Conservation (phyloP, 1,140 invertebrate genomes). For the Agraylea sexmaculata region DNA sequence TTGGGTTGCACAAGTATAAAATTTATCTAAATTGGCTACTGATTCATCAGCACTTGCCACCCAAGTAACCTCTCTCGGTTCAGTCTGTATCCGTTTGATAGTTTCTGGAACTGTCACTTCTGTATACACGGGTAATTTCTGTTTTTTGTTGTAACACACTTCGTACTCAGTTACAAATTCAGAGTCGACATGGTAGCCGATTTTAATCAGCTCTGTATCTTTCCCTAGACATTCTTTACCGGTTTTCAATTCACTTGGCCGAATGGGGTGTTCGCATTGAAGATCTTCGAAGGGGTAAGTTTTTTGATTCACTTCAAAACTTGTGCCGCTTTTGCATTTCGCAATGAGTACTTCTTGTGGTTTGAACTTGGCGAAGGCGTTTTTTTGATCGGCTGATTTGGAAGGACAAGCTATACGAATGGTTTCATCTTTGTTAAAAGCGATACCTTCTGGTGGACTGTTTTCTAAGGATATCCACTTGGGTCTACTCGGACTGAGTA, state of each 20-base stretch:
- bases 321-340: constrained; percentile 23
- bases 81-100: constrained; percentile 14
- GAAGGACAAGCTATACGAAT: constrained; percentile 17
- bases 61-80: constrained; percentile 11
- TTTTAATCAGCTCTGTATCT: constrained; percentile 20
- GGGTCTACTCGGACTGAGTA: constrained; percentile 9
- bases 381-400: constrained; percentile 4
- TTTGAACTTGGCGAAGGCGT: constrained; percentile 12
- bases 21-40: constrained; percentile 20
- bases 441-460: constrained; percentile 12
- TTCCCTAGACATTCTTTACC: constrained; percentile 14
- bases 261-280: constrained; percentile 22
- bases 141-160: constrained; percentile 26
- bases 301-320: constrained; percentile 21
- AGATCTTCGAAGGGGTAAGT: constrained; percentile 23
- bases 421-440: constrained; percentile 16
- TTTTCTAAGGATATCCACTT: constrained; percentile 16
- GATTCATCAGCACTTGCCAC: not conserved
- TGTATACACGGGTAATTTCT: constrained; percentile 24
- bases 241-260: constrained; percentile 15
- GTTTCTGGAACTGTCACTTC: constrained; percentile 21
- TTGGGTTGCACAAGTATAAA: constrained; percentile 28
- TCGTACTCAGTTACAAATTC: constrained; percentile 25
- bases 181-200: constrained; percentile 23
- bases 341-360: constrained; percentile 13